A percentile compares a stretch with the other conserved stretches of the same genome.
Evolutionary conservation across 2,113 vertebrate genomes (phyloP).

Genomic region (Parus major): DNA sequence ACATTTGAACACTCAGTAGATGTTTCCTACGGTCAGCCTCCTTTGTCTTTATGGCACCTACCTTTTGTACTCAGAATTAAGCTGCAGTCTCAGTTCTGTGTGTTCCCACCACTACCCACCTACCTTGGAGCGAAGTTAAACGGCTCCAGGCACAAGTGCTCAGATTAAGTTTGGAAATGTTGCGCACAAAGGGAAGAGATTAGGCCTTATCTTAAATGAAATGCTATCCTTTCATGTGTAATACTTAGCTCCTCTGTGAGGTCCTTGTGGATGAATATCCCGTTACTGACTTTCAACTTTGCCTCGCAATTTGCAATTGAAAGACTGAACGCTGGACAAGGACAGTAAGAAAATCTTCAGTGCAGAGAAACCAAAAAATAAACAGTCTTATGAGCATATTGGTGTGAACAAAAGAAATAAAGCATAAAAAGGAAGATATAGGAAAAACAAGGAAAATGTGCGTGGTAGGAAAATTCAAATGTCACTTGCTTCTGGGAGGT

Average conservation of each 20-base stretch:
- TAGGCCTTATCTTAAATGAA: constrained; percentile 20
- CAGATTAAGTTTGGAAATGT: constrained; percentile 3
- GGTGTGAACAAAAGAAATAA: neutral
- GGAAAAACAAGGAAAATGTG: neutral
- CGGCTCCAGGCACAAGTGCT: neutral
- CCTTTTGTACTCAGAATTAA: neutral
- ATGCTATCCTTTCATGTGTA: constrained; percentile 28
- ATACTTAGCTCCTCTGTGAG: neutral
- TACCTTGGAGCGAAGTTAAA: neutral
- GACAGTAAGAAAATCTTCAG: neutral
- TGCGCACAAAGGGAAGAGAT: constrained; percentile 15
- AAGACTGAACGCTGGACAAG: neutral
- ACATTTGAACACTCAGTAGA: neutral
- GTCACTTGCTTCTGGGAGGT: neutral
- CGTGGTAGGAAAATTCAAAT: neutral
- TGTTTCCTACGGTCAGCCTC: neutral
- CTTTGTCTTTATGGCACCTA: neutral
- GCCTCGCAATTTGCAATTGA: neutral
- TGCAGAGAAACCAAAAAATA: neutral
- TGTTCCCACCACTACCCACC: neutral
- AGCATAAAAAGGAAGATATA: neutral
- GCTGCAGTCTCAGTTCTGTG: neutral
- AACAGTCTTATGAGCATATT: neutral
- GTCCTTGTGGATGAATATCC: neutral
- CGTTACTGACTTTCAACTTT: neutral